Evolutionary conservation across 2,113 vertebrate genomes (phyloP), one percentile per base, ranked within the genome.

Genomic region (Clinocottus analis): DNA sequence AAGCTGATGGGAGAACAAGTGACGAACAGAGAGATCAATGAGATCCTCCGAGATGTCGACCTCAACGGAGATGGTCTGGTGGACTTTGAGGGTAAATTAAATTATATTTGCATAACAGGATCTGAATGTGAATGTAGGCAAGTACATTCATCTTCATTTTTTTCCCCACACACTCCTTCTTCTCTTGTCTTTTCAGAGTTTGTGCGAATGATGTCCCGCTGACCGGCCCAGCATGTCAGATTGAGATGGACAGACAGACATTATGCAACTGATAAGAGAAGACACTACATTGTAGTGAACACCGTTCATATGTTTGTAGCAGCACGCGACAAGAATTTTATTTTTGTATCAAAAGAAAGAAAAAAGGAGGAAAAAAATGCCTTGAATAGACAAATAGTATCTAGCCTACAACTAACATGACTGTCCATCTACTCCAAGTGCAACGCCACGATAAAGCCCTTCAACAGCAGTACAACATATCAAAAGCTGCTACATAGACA

Each of bases 1-100:
- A 97, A 95, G 84, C 94, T 99, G 79, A 91, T 99, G 92, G 97
- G 97, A 1, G 96, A 98, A 80, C 97, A 98, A 37, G 93, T 99
- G 86, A 96, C 95, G 83, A 94, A 95, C 87, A 92, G 89, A 29
- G 97, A 99, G 88, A 96, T 98, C 72, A 97, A 97, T 0, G 97
- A 97, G 88, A 98, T 99, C 89, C 95, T 99, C 35, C 92, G 88
- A 23, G 97, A 99, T 0, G 94, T 96, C 0, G 97, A 99, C 91
- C 95, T 98, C 85, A 98, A 99, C 0, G 96, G 97, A 6, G 98
- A 98, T 0, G 97, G 97, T 11, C 93, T 95, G 85, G 96, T 99
- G 66, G 97, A 99, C 88, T 99, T 99, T 0, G 97, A 99, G 94
- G 98, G 98, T 99, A 87, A 85, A 56, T 29, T 2, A 39, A 19